These are phyloP conservation scores for Drosophila sproati DNA, from an alignment of 1,140 invertebrate genomes.

Conservation along the genomic window DNA sequence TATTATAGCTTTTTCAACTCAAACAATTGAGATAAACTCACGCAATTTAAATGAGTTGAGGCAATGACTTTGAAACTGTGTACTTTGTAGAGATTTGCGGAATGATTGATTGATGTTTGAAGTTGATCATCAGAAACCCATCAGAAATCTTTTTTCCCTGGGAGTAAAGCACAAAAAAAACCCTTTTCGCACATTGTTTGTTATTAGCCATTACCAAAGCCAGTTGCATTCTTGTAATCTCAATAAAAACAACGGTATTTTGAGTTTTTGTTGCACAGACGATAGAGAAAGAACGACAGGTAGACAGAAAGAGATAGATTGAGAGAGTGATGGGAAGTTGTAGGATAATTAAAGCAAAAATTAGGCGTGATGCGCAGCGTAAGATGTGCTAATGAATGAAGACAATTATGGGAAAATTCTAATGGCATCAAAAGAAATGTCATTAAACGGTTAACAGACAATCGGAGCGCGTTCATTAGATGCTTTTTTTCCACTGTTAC, in stretches of 20 bases:
- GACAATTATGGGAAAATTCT: slow-evolving; percentile 77
- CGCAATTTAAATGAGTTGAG: too few species aligned
- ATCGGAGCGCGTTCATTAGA: slow-evolving; percentile 50
- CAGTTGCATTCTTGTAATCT: background rate
- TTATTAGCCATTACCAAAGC: background rate
- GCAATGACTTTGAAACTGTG: too few species aligned
- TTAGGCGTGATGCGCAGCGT: slow-evolving; percentile 53
- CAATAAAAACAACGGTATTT: slow-evolving; percentile 17
- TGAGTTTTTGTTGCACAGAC: background rate
- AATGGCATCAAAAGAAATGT: slow-evolving; percentile 68
- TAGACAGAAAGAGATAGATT: slow-evolving; percentile 26
- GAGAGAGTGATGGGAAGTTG: slow-evolving; percentile 1
- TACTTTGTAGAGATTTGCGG: too few species aligned
- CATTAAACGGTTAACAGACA: slow-evolving; percentile 74
- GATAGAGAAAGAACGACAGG: background rate
- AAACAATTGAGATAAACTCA: background rate
- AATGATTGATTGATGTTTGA: too few species aligned
- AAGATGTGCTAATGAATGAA: slow-evolving; percentile 43
- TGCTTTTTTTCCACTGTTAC: too few species aligned
- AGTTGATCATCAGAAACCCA: background rate
- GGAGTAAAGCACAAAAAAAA: background rate
- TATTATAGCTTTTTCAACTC: background rate
- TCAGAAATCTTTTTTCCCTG: background rate
- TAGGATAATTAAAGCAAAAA: slow-evolving; percentile 66
- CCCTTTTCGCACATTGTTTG: background rate